Evolutionary conservation across 1,140 invertebrate genomes (phyloP).

Genomic region (Drosophila serrata): DNA sequence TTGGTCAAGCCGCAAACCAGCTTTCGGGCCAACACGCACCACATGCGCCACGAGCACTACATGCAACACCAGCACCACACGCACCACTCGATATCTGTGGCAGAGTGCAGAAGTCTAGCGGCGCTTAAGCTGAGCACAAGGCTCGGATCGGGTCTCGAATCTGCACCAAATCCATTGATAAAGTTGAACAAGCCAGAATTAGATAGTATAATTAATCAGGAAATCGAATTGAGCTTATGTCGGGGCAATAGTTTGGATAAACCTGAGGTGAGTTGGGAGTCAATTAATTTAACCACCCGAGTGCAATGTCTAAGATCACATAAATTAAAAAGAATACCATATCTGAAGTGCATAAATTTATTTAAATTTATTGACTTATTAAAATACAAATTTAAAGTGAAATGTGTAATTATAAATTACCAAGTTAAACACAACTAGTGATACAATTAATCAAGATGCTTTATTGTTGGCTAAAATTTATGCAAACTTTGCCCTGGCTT

Average conservation of each 20-base stretch:
- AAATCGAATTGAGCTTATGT: slow-evolving; percentile 34
- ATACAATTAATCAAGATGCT: slow-evolving; percentile 4
- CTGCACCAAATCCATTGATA: slow-evolving; percentile 16
- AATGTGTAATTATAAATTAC: not conserved
- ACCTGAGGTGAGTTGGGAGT: slow-evolving; percentile 27
- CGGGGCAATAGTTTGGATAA: slow-evolving; percentile 9
- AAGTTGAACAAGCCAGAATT: slow-evolving; percentile 32
- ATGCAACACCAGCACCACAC: slow-evolving; percentile 9
- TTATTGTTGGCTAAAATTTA: not conserved
- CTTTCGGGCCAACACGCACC: slow-evolving; percentile 54
- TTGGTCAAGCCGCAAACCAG: slow-evolving; percentile 62
- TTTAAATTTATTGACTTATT: not conserved
- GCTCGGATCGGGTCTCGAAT: slow-evolving; percentile 39
- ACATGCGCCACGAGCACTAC: slow-evolving; percentile 14
- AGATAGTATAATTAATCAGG: slow-evolving; percentile 32
- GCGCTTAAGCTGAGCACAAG: slow-evolving; percentile 75
- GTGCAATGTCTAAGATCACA: not conserved
- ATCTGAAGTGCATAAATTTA: not conserved
- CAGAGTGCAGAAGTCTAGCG: slow-evolving; percentile 70
- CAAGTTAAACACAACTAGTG: not conserved
- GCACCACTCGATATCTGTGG: slow-evolving; percentile 34
- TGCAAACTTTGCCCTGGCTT: slow-evolving; percentile 10
- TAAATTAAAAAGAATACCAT: too few species aligned
- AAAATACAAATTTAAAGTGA: not conserved
- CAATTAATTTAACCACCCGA: not conserved